These are phyloP conservation scores for Pachymerium ferrugineum DNA, from an alignment of 2,888 invertebrate species.

Conservation along the genomic window DNA sequence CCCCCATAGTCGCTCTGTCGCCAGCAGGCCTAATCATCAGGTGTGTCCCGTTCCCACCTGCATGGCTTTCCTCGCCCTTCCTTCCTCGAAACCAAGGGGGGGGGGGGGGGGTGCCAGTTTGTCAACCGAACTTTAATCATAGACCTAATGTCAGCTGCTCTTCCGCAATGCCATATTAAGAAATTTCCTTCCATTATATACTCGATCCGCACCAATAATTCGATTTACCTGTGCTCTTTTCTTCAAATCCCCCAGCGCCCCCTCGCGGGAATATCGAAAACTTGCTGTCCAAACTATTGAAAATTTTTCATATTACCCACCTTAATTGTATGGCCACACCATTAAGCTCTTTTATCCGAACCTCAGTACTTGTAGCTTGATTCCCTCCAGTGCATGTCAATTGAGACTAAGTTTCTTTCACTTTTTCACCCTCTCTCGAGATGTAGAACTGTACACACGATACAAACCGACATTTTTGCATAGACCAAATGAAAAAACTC, in stretches of 20 bases:
- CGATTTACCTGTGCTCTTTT: too few species aligned
- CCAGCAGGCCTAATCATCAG: constrained; percentile 15
- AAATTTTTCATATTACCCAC: neutral
- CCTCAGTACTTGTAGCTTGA: neutral
- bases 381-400: neutral
- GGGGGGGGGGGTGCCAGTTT: neutral
- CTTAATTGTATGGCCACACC: neutral
- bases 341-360: neutral
- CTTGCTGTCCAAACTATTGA: neutral
- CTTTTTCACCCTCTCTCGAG: neutral
- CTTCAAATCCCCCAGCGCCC: too few species aligned
- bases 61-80: constrained; percentile 9
- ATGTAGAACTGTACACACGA: neutral
- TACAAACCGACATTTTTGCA: neutral
- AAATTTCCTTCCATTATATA: neutral
- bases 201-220: neutral
- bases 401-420: neutral
- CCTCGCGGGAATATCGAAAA: neutral
- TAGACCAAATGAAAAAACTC: neutral
- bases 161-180: constrained; percentile 14
- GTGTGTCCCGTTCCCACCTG: constrained; percentile 18
- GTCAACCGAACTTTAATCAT: constrained; percentile 6
- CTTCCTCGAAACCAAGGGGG: neutral
- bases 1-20: constrained; percentile 21
- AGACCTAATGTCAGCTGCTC: neutral